Evolutionary conservation across 2,113 vertebrate species (phyloP), one percentile per base, ranked within the genome.

Genomic region (Dicrurus megarhynchus): DNA sequence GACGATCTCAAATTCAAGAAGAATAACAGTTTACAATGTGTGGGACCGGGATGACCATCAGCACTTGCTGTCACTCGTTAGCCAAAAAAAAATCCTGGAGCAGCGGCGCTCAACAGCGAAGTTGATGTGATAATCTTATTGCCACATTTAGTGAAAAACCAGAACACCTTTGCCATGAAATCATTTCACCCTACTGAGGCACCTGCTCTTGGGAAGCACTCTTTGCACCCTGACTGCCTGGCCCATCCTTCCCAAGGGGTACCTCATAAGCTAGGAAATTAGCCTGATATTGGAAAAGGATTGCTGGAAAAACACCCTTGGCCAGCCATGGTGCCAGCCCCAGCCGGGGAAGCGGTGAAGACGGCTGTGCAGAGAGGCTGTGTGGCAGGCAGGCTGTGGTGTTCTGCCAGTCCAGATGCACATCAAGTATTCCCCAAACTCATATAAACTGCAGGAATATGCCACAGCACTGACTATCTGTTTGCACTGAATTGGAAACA

Each of bases 191-290:
- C 32, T 16, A 33, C 28, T 0, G 3, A 78, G 50, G 14, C 15
- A 12, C 44, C 53, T 5, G 47, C 17, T 41, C 24, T 23, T 47
- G 7, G 55, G 32, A 47, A 73, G 37, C 2, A 16, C 15, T 32
- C 39, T 33, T 64, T 61, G 64, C 50, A 33, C n/a, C 39, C 57
- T 37, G 20, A 2, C 27, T 67, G 56, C 65, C 84, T 3, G 2
- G 19, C 56, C 17, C 32, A 6, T 17, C 52, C 74, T 67, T 35
- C 30, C 3, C 1, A n/a, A 81, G 24, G 20, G 4, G 14, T 17
- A 15, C 2, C 52, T 56, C 8, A 9, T 1, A 11, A 0, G 0
- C 28, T 4, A 35, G 32, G 74, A 69, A 37, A 82, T 6, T 7
- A 23, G 13, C 6, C 27, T 28, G 46, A 49, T 49, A 5, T 5